Base-by-base conservation (phyloP, 2,797 vertebrate genomes). In the Gouania willdenowi region DNA sequence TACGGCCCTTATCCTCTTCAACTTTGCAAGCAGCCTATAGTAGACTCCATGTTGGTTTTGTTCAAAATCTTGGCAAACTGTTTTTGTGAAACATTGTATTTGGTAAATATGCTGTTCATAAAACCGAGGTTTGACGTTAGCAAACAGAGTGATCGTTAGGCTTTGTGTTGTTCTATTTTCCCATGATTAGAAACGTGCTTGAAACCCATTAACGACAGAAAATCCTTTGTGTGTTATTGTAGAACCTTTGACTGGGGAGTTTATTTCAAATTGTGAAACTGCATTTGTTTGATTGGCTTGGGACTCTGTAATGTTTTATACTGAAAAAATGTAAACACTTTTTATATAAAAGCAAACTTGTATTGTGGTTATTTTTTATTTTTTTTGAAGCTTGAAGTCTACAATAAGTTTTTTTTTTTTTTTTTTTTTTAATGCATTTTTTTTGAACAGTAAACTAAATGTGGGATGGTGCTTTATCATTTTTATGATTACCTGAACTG, bases 221-320 rank as follows among this genome's bases (percentile, higher is more conserved):
- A 60, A 44, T 69, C 73, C 79, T 91, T 87, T 90, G 87, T 92
- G 88, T 75, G 87, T 90, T 87, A 82, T 89, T 84, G 89, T 93
- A 92, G 90, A 86, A 86, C 58, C 85, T 83, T 65, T 79, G 80
- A 80, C 68, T 80, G 81, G 70, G 68, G 56, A 70, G 54, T 59
- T 77, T 16, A 74, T 83, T 79, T n/a, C n/a, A n/a, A n/a, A n/a
- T n/a, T n/a, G n/a, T n/a, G n/a, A n/a, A 85, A 84, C 83, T 89
- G 83, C 86, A 91, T 87, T 86, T 91, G 85, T 89, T 89, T 89
- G 88, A 93, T 94, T 92, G 92, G 89, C 90, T 86, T 79, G 79
- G 76, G 74, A 78, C 86, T 89, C 84, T 89, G 80, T 89, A 83
- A 62, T 88, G 88, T 98, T 98, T 98, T 97, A 93, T 97, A 97